These are phyloP conservation scores for Sciurus niger DNA, from an alignment of 2,113 vertebrate species.

Conservation along the genomic window DNA sequence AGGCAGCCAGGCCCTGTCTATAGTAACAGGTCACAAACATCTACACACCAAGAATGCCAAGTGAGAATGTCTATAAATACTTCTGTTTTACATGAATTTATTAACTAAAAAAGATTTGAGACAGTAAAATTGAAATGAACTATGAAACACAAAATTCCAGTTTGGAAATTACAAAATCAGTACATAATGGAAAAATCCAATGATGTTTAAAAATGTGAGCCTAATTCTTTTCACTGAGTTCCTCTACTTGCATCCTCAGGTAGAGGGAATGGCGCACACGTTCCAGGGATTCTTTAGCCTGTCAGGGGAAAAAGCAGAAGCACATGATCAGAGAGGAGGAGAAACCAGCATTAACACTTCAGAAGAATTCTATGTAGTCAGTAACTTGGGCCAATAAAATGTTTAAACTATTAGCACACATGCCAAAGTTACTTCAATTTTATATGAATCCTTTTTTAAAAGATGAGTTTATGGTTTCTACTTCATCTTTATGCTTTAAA, in stretches of 20 bases:
- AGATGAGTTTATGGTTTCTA: constrained; percentile 2
- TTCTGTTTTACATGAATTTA: constrained; percentile 33
- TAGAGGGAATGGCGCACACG: constrained; percentile 90
- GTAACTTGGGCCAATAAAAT: background rate
- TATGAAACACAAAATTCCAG: constrained; percentile 66
- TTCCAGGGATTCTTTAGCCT: constrained; percentile 93
- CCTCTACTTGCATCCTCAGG: constrained; percentile 90
- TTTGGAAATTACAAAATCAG: constrained; percentile 58
- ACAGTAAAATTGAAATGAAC: constrained; percentile 68
- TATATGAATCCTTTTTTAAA: background rate
- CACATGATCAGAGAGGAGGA: background rate
- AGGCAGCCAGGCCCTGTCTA: too few relatives aligned
- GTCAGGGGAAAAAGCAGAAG: constrained; percentile 50
- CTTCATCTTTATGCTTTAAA: background rate
- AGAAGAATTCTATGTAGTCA: background rate
- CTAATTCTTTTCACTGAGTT: constrained; percentile 88
- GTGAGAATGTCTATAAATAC: background rate
- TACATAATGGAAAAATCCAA: constrained; percentile 46
- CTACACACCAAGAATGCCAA: background rate
- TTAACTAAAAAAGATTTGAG: constrained; percentile 55
- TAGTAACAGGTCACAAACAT: background rate
- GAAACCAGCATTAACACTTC: background rate
- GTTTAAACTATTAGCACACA: background rate
- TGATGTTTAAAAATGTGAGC: constrained; percentile 52
- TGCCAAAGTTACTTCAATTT: background rate